Conservation (phyloP, 2,113 vertebrate genomes). For the Callipepla squamata region DNA sequence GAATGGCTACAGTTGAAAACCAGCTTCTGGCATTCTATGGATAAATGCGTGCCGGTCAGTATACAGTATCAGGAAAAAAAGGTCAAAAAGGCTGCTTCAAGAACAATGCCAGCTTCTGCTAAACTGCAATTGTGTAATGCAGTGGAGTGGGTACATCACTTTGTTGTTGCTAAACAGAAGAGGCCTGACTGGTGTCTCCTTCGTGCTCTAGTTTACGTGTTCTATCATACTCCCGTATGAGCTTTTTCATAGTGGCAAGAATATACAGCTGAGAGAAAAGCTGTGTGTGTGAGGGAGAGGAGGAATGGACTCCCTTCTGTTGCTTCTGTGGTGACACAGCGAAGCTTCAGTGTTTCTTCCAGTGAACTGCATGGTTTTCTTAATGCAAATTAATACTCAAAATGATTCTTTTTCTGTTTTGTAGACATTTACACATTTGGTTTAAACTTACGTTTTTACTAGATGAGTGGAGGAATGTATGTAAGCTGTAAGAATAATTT, state of each 20-base stretch:
- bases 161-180: background rate
- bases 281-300: background rate
- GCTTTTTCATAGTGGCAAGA: background rate
- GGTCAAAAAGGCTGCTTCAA: background rate
- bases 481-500: background rate
- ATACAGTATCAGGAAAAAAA: background rate
- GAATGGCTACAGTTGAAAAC: background rate
- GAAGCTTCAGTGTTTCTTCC: background rate
- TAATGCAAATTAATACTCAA: background rate
- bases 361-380: background rate
- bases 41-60: background rate
- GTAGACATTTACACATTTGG: background rate
- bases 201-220: background rate
- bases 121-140: accelerated
- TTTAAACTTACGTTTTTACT: background rate
- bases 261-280: background rate
- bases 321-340: background rate
- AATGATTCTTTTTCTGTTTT: background rate
- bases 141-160: accelerated
- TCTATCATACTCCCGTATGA: background rate
- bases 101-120: background rate
- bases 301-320: background rate
- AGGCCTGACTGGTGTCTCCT: background rate
- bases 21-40: background rate
- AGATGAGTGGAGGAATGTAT: background rate